Conservation (phyloP, 2,113 vertebrate genomes). For the Oreocharis arfaki region DNA sequence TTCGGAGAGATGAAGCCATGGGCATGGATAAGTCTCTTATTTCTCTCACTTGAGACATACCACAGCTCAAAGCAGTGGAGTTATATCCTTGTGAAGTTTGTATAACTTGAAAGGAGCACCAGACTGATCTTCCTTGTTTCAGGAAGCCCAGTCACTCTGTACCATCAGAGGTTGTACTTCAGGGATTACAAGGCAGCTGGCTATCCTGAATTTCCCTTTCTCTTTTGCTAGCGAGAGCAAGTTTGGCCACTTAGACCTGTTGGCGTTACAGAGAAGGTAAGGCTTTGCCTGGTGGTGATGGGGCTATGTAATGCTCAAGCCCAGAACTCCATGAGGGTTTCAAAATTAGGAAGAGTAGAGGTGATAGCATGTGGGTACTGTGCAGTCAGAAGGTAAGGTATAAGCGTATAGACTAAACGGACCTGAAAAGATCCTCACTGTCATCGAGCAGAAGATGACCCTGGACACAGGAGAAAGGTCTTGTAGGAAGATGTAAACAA, state of each 20-base stretch:
- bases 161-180: background rate
- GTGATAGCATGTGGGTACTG: accelerated
- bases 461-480: background rate
- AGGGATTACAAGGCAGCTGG: background rate
- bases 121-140: background rate
- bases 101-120: background rate
- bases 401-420: background rate
- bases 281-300: background rate
- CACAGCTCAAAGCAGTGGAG: background rate
- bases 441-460: background rate
- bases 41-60: background rate
- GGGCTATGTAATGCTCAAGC: background rate
- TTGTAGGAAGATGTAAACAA: background rate
- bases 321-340: background rate
- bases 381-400: background rate
- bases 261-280: background rate
- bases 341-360: background rate
- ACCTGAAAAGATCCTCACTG: background rate
- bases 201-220: background rate
- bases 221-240: background rate
- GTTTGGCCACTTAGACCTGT: background rate
- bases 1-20: background rate
- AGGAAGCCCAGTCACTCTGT: background rate
- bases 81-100: background rate
- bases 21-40: background rate